Conservation (phyloP, 2,888 invertebrate genomes). For the Calephelis perditalis region DNA sequence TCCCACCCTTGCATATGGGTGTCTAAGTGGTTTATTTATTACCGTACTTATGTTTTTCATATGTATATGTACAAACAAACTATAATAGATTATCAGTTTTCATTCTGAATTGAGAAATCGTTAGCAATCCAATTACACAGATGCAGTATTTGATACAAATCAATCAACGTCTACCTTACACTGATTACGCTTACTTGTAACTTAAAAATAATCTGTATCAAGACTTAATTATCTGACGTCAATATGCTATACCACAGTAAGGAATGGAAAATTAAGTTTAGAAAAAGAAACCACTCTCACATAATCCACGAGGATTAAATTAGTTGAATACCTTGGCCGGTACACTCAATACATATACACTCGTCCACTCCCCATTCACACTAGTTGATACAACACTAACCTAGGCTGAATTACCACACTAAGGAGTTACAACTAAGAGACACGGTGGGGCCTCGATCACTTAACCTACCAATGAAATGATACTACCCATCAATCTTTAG, state of each 20-base stretch:
- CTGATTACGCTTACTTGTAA: slow-evolving; percentile 71
- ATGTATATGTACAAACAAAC: slow-evolving; percentile 78
- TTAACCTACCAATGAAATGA: slow-evolving; percentile 25
- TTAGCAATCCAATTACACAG: slow-evolving; percentile 61
- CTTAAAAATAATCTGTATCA: slow-evolving; percentile 67
- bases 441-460: slow-evolving; percentile 24
- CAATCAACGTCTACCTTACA: slow-evolving; percentile 60
- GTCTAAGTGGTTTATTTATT: slow-evolving; percentile 74
- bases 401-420: slow-evolving; percentile 64
- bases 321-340: slow-evolving; percentile 45
- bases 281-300: slow-evolving; percentile 60
- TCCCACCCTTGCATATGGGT: too few species aligned
- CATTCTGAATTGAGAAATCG: slow-evolving; percentile 69
- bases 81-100: slow-evolving; percentile 72
- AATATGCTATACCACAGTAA: slow-evolving; percentile 73
- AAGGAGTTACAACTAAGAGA: slow-evolving; percentile 49
- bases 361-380: slow-evolving; percentile 37
- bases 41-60: slow-evolving; percentile 74
- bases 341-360: slow-evolving; percentile 47
- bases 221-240: slow-evolving; percentile 64
- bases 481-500: slow-evolving; percentile 23
- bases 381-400: slow-evolving; percentile 63
- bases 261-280: slow-evolving; percentile 69
- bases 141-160: slow-evolving; percentile 49
- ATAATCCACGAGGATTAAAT: slow-evolving; percentile 39